Conservation (phyloP, 2,797 vertebrate genomes). For the Sebastiscus tertius region DNA sequence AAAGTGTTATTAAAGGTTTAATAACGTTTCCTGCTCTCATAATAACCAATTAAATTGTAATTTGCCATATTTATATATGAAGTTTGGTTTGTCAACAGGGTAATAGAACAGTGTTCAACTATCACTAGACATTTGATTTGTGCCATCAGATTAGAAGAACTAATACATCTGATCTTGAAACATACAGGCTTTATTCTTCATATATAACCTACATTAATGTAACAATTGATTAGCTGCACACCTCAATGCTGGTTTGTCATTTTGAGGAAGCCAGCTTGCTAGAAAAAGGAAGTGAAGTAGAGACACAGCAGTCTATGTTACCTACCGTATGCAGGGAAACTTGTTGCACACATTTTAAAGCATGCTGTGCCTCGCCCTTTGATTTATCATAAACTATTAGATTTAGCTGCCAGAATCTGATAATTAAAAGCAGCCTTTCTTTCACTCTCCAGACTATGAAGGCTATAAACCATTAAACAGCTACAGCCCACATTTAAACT, state of each 20-base stretch:
- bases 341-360: not conserved
- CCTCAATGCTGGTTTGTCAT: not conserved
- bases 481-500: not conserved
- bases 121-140: not conserved
- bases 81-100: not conserved
- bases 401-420: not conserved
- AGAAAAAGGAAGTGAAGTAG: slow-evolving; percentile 67
- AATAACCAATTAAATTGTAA: not conserved
- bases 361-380: not conserved
- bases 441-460: not conserved
- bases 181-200: not conserved
- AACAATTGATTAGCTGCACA: not conserved
- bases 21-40: not conserved
- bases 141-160: not conserved
- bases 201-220: not conserved
- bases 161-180: not conserved
- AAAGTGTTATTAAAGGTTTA: not conserved
- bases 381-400: not conserved
- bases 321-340: not conserved
- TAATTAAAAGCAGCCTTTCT: not conserved
- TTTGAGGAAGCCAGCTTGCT: slow-evolving; percentile 67
- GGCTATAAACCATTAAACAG: not conserved
- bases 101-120: not conserved
- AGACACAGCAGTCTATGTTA: not conserved
- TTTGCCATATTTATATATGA: not conserved